Evolutionary conservation across 2,888 invertebrate species (phyloP), one percentile per base, ranked within the genome.

Genomic region (Euplexia lucipara): DNA sequence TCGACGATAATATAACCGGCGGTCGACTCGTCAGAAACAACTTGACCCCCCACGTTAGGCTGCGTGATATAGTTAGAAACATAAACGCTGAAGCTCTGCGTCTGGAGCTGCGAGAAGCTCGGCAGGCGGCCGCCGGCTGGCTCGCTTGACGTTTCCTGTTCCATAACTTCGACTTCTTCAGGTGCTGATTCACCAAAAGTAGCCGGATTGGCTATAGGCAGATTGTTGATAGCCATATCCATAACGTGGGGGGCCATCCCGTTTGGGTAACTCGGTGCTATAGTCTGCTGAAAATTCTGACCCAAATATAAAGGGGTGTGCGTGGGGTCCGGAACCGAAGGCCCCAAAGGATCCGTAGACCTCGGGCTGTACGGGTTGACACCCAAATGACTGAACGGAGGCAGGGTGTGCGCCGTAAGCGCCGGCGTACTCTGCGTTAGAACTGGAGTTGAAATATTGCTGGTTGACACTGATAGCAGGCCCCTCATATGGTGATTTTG

Each of bases 401-500:
- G 95, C 87, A 95, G 95, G 84, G 95, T 95, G 95, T 95, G 95
- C 81, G 94, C 92, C 89, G 95, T 95, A 95, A 95, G 95, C 83
- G 92, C 92, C 82, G 95, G 95, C 82, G 96, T 92, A 95, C 90
- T 95, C 91, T 96, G 96, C 62, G 95, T 94, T 95, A 94, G 93
- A 86, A 93, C 89, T 89, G 95, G 95, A 86, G 95, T 93, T 95
- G 96, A 94, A 96, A 95, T 96, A 95, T 95, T 96, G 96, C 95
- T 96, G 96, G 96, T 96, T 96, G 96, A 96, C 95, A 97, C 97
- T 96, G 97, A 96, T 94, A 97, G 98, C 98, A 98, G 98, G 98
- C 98, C 98, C 98, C 98, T 97, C 98, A 97, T 96, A 96, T 96
- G 97, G 96, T 97, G 96, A 96, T 96, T 97, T 97, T 96, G 97